These are phyloP conservation scores for Sinosuthora webbiana DNA, from an alignment of 2,113 vertebrate genomes.

Conservation along the genomic window DNA sequence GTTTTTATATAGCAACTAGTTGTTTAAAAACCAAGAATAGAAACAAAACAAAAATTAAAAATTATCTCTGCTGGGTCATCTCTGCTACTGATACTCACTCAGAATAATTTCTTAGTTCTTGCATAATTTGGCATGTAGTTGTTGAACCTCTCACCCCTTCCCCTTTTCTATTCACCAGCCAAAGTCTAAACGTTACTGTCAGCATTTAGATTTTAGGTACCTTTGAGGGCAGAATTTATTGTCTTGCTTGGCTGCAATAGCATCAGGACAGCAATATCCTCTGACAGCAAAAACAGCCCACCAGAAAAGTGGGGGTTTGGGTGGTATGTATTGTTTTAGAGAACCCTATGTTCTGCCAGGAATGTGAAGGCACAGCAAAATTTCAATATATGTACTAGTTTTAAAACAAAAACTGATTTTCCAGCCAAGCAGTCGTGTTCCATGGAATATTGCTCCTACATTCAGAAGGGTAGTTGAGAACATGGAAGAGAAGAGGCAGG, in stretches of 20 bases:
- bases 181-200: neutral
- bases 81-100: neutral
- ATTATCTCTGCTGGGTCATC: neutral
- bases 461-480: neutral
- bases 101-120: neutral
- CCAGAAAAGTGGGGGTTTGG: neutral
- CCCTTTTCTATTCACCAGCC: neutral
- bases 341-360: neutral
- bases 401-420: neutral
- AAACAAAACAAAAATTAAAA: neutral
- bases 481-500: neutral
- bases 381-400: neutral
- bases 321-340: accelerated
- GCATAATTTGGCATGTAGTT: neutral
- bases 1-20: neutral
- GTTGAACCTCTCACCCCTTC: neutral
- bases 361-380: neutral
- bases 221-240: neutral
- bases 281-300: neutral
- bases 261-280: neutral
- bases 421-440: neutral
- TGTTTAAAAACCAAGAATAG: neutral
- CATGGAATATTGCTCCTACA: neutral
- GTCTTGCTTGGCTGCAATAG: neutral
- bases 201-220: neutral